phyloP scores from a whole-genome alignment of 2,113 vertebrate species.

The Oreochromis niloticus region DNA sequence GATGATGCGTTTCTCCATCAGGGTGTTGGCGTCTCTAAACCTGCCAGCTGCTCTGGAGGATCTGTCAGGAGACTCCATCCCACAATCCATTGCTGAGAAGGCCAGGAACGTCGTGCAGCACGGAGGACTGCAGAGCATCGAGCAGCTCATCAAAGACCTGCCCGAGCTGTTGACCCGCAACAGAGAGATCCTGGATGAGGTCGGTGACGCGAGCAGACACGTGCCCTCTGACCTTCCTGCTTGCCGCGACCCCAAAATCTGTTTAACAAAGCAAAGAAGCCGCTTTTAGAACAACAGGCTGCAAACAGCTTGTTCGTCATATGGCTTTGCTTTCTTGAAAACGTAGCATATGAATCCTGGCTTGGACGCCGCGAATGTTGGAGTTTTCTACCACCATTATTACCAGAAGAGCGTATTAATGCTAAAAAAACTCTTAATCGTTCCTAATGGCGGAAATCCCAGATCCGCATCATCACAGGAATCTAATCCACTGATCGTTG shows the following conservation, averaged over 20 bases:
- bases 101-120: conserved; percentile 84
- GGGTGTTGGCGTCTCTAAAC: conserved; percentile 94
- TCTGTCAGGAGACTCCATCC: conserved; percentile 90
- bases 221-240: neutral
- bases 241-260: neutral
- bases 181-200: conserved; percentile 94
- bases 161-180: conserved; percentile 94
- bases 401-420: conserved; percentile 10
- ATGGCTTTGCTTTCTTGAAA: conserved; percentile 4
- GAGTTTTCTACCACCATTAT: neutral
- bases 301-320: conserved; percentile 13
- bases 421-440: conserved; percentile 17
- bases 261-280: neutral
- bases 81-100: conserved; percentile 93
- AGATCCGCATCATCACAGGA: conserved; percentile 46
- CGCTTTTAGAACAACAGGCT: neutral
- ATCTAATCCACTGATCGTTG: conserved; percentile 49
- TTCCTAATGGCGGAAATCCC: conserved; percentile 51
- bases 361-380: neutral
- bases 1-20: conserved; percentile 32
- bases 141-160: conserved; percentile 92
- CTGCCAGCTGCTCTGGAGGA: conserved; percentile 97
- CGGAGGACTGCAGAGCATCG: conserved; percentile 91
- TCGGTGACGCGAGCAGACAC: conserved; percentile 5
- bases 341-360: conserved; percentile 11